Evolutionary conservation across 2,113 vertebrate genomes (phyloP), one percentile per base, ranked within the genome.

Genomic region (Verasper variegatus): DNA sequence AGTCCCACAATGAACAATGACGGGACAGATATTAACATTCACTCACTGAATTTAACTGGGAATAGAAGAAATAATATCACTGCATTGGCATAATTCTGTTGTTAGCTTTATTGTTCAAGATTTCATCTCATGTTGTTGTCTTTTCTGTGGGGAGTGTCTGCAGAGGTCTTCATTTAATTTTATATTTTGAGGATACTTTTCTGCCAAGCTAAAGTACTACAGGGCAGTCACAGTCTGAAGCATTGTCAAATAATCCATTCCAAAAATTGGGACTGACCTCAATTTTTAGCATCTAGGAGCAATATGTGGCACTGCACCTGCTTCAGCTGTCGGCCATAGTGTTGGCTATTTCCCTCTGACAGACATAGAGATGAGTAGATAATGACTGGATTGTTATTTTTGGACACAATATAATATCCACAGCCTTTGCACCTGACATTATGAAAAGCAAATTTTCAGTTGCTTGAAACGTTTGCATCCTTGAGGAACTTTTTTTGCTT

Each of bases 321-420:
- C 52, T 51, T 26, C 62, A 37, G 57, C 57, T 61, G 31, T 55
- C 3, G 37, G 60, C 52, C 67, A 57, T 26, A 21, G 42, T 58
- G 26, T 23, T 45, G 71, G 17, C 21, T 47, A n/a, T 65, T 71
- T 65, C 31, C 14, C 49, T 58, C 21, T 65, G 65, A 65, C 72
- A 74, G 57, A 45, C 70, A 73, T n/a, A n/a, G 26, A 57, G 15
- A 18, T 63, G 20, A 65, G 31, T 20, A 64, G 26, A 58, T 49
- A 70, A 59, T 70, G 27, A 74, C 27, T 20, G 20, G 31, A 59
- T 71, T 71, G 11, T 76, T 68, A 60, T 54, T 75, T 67, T 54
- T 17, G 65, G 42, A 42, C 8, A 42, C n/a, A 51, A 6, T 15
- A 15, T n/a, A 51, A 14, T 35, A 10, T 56, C 37, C 12, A 17